These are phyloP conservation scores for Adelges cooleyi DNA, from an alignment of 1,140 invertebrate species.

Conservation along the genomic window DNA sequence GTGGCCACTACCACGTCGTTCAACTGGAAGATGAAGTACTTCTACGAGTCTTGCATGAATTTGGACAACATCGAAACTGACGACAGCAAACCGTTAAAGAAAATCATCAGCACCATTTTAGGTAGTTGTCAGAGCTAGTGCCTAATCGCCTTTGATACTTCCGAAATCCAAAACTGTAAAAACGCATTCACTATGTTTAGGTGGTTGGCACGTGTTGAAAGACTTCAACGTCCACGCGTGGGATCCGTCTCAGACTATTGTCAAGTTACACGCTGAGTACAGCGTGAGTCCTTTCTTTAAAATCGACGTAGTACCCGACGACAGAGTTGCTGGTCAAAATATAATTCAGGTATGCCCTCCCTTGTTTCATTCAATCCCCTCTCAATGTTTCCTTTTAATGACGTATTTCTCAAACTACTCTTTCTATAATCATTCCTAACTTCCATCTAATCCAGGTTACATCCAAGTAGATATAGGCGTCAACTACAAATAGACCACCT, in stretches of 20 bases:
- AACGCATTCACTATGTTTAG: slow-evolving; percentile 35
- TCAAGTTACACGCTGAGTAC: slow-evolving; percentile 40
- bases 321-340: slow-evolving; percentile 37
- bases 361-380: too few species aligned
- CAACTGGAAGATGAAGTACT: slow-evolving; percentile 38
- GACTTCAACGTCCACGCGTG: slow-evolving; percentile 41
- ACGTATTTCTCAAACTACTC: too few species aligned
- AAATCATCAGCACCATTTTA: slow-evolving; percentile 35
- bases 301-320: slow-evolving; percentile 43
- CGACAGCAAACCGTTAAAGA: slow-evolving; percentile 35
- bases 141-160: background rate
- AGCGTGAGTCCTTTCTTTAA: slow-evolving; percentile 43
- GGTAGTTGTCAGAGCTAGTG: slow-evolving; percentile 32
- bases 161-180: background rate
- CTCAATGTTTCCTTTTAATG: too few species aligned
- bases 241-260: slow-evolving; percentile 39
- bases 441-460: too few species aligned
- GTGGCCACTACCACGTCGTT: slow-evolving; percentile 32
- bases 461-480: too few species aligned
- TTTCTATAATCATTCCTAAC: too few species aligned
- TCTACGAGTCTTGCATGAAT: slow-evolving; percentile 40
- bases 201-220: slow-evolving; percentile 43
- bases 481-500: too few species aligned
- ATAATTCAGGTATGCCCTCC: slow-evolving; percentile 45
- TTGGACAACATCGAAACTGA: slow-evolving; percentile 39